Conservation (phyloP, 1,140 invertebrate species). For the Drosophila kurseongensis region DNA sequence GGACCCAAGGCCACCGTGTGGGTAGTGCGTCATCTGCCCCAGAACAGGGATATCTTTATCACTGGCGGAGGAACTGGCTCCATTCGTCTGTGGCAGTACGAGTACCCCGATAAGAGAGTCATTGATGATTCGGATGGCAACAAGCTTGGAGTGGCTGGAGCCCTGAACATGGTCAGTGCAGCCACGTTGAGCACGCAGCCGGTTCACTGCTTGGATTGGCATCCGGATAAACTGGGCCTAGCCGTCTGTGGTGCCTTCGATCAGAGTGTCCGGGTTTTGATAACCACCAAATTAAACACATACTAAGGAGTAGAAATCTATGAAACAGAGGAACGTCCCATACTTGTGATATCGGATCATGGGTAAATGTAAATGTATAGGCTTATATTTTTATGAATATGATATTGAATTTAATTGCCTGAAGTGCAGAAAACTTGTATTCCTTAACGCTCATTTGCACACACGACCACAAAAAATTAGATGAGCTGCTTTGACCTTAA, state of each 20-base stretch:
- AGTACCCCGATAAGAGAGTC: constrained; percentile 92
- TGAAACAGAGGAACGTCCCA: neutral
- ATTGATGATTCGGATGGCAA: constrained; percentile 89
- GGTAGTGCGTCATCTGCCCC: constrained; percentile 94
- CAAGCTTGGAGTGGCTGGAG: constrained; percentile 91
- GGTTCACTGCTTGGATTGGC: constrained; percentile 96
- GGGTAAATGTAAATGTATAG: constrained; percentile 10
- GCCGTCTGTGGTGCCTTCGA: constrained; percentile 96
- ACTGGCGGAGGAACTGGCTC: constrained; percentile 95
- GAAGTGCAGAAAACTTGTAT: neutral
- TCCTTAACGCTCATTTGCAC: neutral
- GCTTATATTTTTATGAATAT: constrained; percentile 22
- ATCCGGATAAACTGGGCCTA: constrained; percentile 94
- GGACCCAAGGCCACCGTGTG: constrained; percentile 94
- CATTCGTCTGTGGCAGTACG: constrained; percentile 96
- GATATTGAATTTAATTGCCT: constrained; percentile 5
- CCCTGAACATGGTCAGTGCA: constrained; percentile 91
- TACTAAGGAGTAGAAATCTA: constrained; percentile 26
- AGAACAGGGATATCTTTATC: constrained; percentile 97
- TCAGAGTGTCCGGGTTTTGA: constrained; percentile 94
- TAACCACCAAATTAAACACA: constrained; percentile 95
- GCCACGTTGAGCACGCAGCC: constrained; percentile 94
- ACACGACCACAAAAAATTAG: constrained; percentile 14
- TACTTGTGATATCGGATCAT: constrained; percentile 23
- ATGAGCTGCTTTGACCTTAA: constrained; percentile 1